Evolutionary conservation across 2,113 vertebrate genomes (phyloP), one percentile per base, ranked within the genome.

Genomic region (Ammospiza nelsoni): DNA sequence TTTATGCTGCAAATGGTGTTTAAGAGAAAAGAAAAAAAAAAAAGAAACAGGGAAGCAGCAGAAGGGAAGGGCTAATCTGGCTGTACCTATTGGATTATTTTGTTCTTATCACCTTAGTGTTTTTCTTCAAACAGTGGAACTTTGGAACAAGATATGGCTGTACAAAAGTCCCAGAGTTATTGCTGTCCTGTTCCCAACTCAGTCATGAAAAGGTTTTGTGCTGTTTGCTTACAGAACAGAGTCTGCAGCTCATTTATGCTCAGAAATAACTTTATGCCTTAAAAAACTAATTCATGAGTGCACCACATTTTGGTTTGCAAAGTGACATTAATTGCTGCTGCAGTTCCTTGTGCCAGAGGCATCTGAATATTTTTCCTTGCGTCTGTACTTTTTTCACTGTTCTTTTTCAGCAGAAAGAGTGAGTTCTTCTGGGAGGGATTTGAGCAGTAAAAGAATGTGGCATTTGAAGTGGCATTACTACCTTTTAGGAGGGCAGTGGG

Each of bases 271-370:
- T 67, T 29, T 54, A 15, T 62, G 72, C 82, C 72, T 96, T 74
- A 63, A 91, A 93, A 66, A 43, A 54, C 39, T 84, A 52, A 92
- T 95, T 88, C 82, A 74, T 35, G 41, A 73, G 84, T n/a, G 78
- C 93, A 83, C 69, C 63, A 11, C 78, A 48, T 91, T 94, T 84
- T 91, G 82, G 77, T 91, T 94, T 79, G 84, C 84, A 69, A 85
- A 95, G 82, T 91, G 90, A 85, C 94, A 77, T 94, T 95, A 94
- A 94, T 80, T 96, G 78, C 92, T 72, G 72, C 73, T 84, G 85
- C 92, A 74, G 71, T 59, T 71, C 59, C 63, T 86, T n/a, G 12
- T 83, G 92, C 94, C 68, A 74, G 67, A 81, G 93, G 94, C 91
- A 52, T 66, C 67, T 55, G 68, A 80, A 67, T 93, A 71, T 84